Base-by-base conservation (phyloP, 1,140 invertebrate genomes). In the Lasioglossum baleicum region DNA sequence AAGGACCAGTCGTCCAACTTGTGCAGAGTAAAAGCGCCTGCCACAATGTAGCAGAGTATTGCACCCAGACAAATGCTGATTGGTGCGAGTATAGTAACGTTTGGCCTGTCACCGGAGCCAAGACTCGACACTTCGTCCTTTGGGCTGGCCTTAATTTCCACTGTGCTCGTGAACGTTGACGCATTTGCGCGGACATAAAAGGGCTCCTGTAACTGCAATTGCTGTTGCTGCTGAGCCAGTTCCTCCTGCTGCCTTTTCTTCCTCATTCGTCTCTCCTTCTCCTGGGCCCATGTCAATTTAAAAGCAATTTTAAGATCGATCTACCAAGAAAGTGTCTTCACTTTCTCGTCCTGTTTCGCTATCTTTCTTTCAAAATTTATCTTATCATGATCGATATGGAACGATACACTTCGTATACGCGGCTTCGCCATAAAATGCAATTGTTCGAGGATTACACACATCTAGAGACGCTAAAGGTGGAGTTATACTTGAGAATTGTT, bases 1-100 rank as follows among this genome's bases (percentile, higher is more conserved):
- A 97, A 95, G 75, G 95, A 95, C 97, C 97, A 98, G 78, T 96
- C 95, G 91, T 98, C 97, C 83, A 98, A 93, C 85, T 96, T 95
- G 87, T 97, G 96, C 48, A 99, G 95, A 13, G 98, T 95, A 56
- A 98, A 95, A 2, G 98, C 97, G 1, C 99, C 99, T 26, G 97
- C 95, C 73, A 96, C 94, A 61, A 98, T 97, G 88, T 98, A 98
- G 81, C 95, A 95, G 71, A 97, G 94, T 94, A 98, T 97, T 82
- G 96, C 95, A 10, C 94, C 94, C 7, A 97, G 93, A 89, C 96
- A 97, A 40, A 97, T 94, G 61, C 95, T 93, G 48, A 97, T 95
- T 13, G 96, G 96, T 8, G 96, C 96, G 73, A 97, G 90, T 84
- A 97, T 96, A 64, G 95, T 96, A 61, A 96, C 94, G 68, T 95